Evolutionary conservation across 1,140 invertebrate genomes (phyloP).

Genomic region (Thalassaphorura encarpata): DNA sequence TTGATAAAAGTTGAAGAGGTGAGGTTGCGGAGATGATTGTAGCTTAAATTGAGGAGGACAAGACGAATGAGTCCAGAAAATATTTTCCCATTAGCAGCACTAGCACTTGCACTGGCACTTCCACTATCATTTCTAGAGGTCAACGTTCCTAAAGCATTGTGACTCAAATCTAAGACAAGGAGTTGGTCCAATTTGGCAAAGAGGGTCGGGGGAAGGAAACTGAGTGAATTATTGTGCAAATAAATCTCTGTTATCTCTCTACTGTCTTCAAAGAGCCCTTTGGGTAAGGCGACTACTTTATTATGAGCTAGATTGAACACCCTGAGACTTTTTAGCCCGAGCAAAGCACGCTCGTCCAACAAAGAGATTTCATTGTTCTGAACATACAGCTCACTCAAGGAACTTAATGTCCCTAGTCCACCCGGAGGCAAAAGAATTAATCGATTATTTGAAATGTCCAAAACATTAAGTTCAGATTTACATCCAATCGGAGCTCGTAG

Average conservation of each 20-base stretch:
- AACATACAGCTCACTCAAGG: slow-evolving; percentile 61
- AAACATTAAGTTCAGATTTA: slow-evolving; percentile 66
- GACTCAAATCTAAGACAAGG: slow-evolving; percentile 69
- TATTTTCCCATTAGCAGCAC: slow-evolving; percentile 39
- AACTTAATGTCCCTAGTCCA: slow-evolving; percentile 65
- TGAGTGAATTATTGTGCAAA: slow-evolving; percentile 78
- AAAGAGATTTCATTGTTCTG: slow-evolving; percentile 75
- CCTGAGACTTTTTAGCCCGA: slow-evolving; percentile 63
- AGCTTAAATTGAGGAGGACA: slow-evolving; percentile 70
- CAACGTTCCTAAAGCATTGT: slow-evolving; percentile 81
- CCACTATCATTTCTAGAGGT: neutral
- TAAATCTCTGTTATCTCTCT: slow-evolving; percentile 71
- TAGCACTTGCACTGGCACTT: neutral
- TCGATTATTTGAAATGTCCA: slow-evolving; percentile 75
- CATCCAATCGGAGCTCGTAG: slow-evolving; percentile 61
- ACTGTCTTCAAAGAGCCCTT: slow-evolving; percentile 66
- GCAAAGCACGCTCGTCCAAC: slow-evolving; percentile 67
- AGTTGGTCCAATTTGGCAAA: slow-evolving; percentile 75
- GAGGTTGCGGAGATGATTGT: slow-evolving; percentile 68
- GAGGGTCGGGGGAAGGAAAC: slow-evolving; percentile 62
- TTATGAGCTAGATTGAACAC: slow-evolving; percentile 76
- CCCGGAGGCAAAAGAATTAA: slow-evolving; percentile 65
- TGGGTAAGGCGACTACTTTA: slow-evolving; percentile 74
- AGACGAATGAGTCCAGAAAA: slow-evolving; percentile 77
- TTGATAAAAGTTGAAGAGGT: slow-evolving; percentile 64